Evolutionary conservation across 2,797 vertebrate species (phyloP), one percentile per base, ranked within the genome.

Genomic region (Calcarius lapponicus): DNA sequence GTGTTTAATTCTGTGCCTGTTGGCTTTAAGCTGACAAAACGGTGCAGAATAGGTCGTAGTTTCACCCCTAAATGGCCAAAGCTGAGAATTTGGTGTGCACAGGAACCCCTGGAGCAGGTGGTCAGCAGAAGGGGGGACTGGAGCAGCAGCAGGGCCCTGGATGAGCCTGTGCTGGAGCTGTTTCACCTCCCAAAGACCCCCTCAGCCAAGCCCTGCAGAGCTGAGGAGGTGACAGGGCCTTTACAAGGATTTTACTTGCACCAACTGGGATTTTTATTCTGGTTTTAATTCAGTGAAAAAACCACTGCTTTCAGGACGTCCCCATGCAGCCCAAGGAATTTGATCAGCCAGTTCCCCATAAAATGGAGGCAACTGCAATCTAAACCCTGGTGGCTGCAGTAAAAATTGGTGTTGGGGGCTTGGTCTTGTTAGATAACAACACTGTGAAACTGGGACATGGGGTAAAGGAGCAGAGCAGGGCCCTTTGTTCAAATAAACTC

Each of bases 201-300:
- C 80, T 29, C 42, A 29, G 58, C 47, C 80, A 11, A 53, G n/a
- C 32, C 66, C 80, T 45, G 66, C 66, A 21, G 66, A 80, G 80
- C 76, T 40, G 80, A 83, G 78, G 80, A 95, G 86, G 80, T 90
- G 89, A 71, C 73, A 64, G 1, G 18, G 67, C 78, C 88, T 93
- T 95, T 93, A 88, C 89, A 91, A 90, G 94, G 54, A 24, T 88
- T 93, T 92, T 70, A 60, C 73, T 95, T 81, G 67, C 73, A 78
- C 89, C 80, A 50, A 90, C 61, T 74, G 89, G 91, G 91, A 50
- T 66, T 71, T 93, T 93, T 54, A 64, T 66, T 64, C 91, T 82
- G 6, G 1, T 91, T 92, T 53, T 82, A 90, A 90, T 54, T 57
- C 72, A 18, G 47, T 48, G 90, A n/a, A 66, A 85, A 58, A 34